These are phyloP conservation scores for Alces alces DNA, from an alignment of 2,113 vertebrate species.

Conservation along the genomic window DNA sequence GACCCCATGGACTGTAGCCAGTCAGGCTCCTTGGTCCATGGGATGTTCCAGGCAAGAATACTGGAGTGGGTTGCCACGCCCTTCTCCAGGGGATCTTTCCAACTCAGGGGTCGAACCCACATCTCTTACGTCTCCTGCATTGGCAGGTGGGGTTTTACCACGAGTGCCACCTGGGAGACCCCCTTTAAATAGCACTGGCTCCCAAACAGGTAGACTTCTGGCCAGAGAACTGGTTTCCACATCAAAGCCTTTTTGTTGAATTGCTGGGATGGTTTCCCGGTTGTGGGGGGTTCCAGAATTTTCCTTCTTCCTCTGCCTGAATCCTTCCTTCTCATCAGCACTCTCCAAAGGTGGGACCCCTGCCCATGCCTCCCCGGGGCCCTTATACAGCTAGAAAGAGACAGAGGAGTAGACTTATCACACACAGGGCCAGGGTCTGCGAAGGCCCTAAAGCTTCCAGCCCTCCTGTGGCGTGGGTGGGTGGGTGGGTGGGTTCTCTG, in stretches of 20 bases:
- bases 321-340: not conserved
- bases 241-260: not conserved
- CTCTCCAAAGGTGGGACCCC: no score
- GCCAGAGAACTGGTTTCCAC: rapidly evolving
- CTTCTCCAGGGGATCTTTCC: not conserved
- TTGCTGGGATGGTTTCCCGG: not conserved
- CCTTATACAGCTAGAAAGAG: not conserved
- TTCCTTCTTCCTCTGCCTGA: not conserved
- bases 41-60: not conserved
- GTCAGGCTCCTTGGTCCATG: not conserved
- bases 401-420: rapidly evolving
- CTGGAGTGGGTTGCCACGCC: not conserved
- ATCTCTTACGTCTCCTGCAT: not conserved
- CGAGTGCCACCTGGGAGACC: not conserved
- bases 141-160: not conserved
- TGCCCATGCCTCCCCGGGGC: not conserved
- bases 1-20: not conserved
- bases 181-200: not conserved
- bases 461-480: rapidly evolving
- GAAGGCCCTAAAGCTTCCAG: not conserved
- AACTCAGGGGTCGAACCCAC: not conserved
- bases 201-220: not conserved
- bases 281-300: not conserved
- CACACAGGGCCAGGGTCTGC: not conserved
- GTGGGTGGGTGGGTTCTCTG: not conserved